A percentile compares a stretch with the other conserved stretches of the same genome.
These are phyloP conservation scores for Euwallacea fornicatus DNA, from an alignment of 1,140 invertebrate species.

Conservation along the genomic window DNA sequence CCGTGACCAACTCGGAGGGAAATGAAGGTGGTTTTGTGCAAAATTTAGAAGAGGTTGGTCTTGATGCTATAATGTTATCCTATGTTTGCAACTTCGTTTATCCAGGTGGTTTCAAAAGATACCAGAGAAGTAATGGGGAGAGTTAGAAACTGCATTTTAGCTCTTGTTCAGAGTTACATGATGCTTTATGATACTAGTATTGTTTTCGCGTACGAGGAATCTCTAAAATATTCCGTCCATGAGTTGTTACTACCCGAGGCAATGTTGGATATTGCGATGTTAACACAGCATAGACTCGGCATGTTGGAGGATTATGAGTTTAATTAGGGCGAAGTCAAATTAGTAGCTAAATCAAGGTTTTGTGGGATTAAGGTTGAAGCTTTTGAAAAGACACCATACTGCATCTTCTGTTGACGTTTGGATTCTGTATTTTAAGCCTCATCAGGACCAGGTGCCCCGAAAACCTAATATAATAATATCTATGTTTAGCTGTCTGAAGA, in stretches of 20 bases:
- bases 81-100: slow-evolving; percentile 19
- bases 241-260: slow-evolving; percentile 81
- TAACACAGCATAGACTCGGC: slow-evolving; percentile 66
- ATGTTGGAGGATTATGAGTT: slow-evolving; percentile 45
- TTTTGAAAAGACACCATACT: too few relatives aligned
- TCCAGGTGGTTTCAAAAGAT: slow-evolving; percentile 66
- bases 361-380: too few relatives aligned
- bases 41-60: slow-evolving; percentile 68
- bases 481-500: too few relatives aligned
- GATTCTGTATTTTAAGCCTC: too few relatives aligned
- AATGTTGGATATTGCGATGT: slow-evolving; percentile 74
- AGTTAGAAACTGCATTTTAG: slow-evolving; percentile 85
- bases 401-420: too few relatives aligned
- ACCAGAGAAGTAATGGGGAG: slow-evolving; percentile 85
- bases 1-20: slow-evolving; percentile 62
- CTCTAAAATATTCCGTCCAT: slow-evolving; percentile 76
- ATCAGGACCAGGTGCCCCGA: too few relatives aligned
- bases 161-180: slow-evolving; percentile 82
- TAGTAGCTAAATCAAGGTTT: too few relatives aligned
- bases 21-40: slow-evolving; percentile 79
- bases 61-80: not conserved
- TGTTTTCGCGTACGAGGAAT: slow-evolving; percentile 88
- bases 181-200: slow-evolving; percentile 92
- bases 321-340: not conserved
- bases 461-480: too few relatives aligned